phyloP scores from a whole-genome alignment of 2,888 invertebrate genomes.

The Epinotia demarniana region DNA sequence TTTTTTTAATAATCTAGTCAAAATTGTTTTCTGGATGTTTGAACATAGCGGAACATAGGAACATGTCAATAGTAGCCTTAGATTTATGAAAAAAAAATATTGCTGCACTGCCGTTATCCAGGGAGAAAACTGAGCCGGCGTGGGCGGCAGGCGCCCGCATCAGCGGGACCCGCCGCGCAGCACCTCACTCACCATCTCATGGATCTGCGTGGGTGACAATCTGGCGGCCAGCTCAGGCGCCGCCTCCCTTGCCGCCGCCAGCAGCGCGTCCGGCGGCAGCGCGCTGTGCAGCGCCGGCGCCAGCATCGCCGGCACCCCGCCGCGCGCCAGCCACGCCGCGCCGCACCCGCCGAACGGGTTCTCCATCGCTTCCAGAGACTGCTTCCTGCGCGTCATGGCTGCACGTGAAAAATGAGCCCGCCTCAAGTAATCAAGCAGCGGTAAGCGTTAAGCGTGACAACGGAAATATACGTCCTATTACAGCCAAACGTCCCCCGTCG shows the following conservation, averaged over 20 bases:
- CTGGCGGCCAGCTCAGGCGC: slow-evolving; percentile 92
- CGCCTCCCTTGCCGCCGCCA: slow-evolving; percentile 94
- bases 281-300: slow-evolving; percentile 83
- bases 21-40: no score
- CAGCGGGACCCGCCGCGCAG: neutral
- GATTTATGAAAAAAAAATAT: no score
- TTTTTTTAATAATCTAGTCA: no score
- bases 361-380: slow-evolving; percentile 83
- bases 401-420: slow-evolving; percentile 63
- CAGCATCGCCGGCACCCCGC: slow-evolving; percentile 79
- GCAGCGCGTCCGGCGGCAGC: slow-evolving; percentile 90
- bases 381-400: slow-evolving; percentile 83
- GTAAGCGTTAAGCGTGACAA: slow-evolving; percentile 19
- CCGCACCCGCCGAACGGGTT: slow-evolving; percentile 86
- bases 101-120: no score
- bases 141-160: no score
- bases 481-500: neutral
- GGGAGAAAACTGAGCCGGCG: no score
- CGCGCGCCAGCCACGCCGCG: slow-evolving; percentile 73
- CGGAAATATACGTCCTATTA: neutral
- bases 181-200: slow-evolving; percentile 1
- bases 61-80: no score
- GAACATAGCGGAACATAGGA: no score
- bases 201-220: slow-evolving; percentile 86
- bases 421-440: slow-evolving; percentile 20